Conservation (phyloP, 2,113 vertebrate genomes). For the Mustelus asterias region DNA sequence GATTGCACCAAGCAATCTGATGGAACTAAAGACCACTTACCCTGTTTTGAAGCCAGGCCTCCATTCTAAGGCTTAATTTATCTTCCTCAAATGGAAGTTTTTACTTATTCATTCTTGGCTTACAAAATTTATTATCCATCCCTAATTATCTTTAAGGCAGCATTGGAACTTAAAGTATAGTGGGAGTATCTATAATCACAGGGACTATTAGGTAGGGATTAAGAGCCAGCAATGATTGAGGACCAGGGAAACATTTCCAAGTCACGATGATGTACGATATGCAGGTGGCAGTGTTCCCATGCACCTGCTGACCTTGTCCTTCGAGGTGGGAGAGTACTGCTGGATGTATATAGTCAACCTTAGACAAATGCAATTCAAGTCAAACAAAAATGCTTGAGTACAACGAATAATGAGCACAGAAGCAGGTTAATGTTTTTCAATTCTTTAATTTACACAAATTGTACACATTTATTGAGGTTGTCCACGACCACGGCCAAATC, state of each 20-base stretch:
- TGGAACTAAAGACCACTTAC: not conserved
- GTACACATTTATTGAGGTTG: conserved; percentile 79
- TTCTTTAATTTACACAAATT: conserved; percentile 78
- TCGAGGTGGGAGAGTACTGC: not conserved
- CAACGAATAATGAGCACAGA: not conserved
- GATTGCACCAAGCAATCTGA: not conserved
- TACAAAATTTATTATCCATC: too few relatives aligned
- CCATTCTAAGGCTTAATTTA: not conserved
- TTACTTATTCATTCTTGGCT: too few relatives aligned
- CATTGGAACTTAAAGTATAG: too few relatives aligned
- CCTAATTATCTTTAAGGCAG: too few relatives aligned
- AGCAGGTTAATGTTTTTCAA: not conserved
- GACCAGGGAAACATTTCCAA: not conserved
- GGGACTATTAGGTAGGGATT: too few relatives aligned
- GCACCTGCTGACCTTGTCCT: not conserved
- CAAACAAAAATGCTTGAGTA: not conserved
- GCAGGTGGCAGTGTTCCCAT: not conserved
- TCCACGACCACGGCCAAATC: conserved; percentile 92
- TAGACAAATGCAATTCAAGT: not conserved
- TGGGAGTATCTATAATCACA: too few relatives aligned
- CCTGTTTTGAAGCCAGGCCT: not conserved
- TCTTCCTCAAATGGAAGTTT: not conserved
- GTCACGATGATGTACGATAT: not conserved
- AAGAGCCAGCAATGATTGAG: not conserved
- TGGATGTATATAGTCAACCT: not conserved